Evolutionary conservation across 1,140 invertebrate species (phyloP).

Genomic region (Lasioglossum baleicum): DNA sequence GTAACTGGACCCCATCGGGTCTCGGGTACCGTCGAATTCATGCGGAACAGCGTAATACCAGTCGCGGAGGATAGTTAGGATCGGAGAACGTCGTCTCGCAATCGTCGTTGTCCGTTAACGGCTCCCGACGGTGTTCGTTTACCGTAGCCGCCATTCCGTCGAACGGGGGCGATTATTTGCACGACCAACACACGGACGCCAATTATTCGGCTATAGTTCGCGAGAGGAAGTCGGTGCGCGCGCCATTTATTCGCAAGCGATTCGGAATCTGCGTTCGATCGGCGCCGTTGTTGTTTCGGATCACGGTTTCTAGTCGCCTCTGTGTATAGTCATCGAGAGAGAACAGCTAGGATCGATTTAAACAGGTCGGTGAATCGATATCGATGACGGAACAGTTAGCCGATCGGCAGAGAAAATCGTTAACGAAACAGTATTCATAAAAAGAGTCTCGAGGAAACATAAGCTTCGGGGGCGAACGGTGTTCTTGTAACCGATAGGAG

Average conservation of each 20-base stretch:
- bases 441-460: background rate
- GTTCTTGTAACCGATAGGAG: background rate
- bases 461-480: background rate
- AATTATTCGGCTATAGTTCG: conserved; percentile 9
- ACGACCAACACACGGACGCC: conserved; percentile 5
- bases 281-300: conserved; percentile 5
- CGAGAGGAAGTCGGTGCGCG: background rate
- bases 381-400: no score
- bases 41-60: background rate
- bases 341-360: background rate
- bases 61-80: background rate
- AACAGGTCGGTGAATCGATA: no score
- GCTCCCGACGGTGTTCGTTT: background rate
- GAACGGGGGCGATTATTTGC: background rate
- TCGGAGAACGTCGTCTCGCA: background rate
- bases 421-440: background rate
- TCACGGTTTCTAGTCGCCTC: background rate
- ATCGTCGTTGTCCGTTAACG: background rate
- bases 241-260: no score
- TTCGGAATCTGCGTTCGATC: background rate
- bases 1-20: background rate
- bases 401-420: no score
- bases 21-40: background rate
- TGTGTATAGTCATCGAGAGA: background rate
- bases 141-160: background rate